Percentiles rank a stretch among this genome's conserved stretches.
These are phyloP conservation scores for Calidris pugnax DNA, from an alignment of 2,113 vertebrate genomes.

Conservation along the genomic window DNA sequence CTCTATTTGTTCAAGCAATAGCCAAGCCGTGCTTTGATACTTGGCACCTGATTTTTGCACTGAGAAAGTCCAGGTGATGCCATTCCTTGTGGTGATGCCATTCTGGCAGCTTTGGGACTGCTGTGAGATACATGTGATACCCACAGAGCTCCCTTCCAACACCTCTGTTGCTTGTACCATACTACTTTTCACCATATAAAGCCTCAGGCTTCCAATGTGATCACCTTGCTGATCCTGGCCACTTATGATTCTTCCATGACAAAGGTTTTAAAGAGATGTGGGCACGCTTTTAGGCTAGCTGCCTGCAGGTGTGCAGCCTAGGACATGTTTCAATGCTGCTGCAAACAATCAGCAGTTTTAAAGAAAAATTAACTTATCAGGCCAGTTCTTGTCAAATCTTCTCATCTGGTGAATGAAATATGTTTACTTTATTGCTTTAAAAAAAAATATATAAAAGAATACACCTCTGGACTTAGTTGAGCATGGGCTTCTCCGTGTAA, in stretches of 20 bases:
- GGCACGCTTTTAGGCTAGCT: not conserved
- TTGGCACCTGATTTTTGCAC: not conserved
- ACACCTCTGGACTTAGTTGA: conserved; percentile 68
- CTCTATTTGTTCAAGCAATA: not conserved
- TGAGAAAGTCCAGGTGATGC: not conserved
- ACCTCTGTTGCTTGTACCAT: not conserved
- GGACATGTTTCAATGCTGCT: not conserved
- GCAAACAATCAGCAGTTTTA: not conserved
- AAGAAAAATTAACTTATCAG: not conserved
- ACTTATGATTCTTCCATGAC: not conserved
- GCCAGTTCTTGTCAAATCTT: not conserved
- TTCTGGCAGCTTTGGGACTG: not conserved
- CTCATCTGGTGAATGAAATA: not conserved
- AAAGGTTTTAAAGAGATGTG: not conserved
- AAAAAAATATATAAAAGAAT: not conserved
- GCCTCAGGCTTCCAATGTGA: not conserved
- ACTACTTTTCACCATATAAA: not conserved
- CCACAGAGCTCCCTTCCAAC: not conserved
- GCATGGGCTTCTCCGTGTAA: conserved; percentile 78
- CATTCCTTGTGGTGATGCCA: not conserved
- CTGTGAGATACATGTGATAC: not conserved
- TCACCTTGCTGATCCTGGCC: not conserved
- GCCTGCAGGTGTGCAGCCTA: not conserved
- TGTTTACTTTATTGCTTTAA: not conserved
- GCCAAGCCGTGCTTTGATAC: fast-evolving